phyloP scores from a whole-genome alignment of 2,113 vertebrate species.

The Hyperopisus bebe region DNA sequence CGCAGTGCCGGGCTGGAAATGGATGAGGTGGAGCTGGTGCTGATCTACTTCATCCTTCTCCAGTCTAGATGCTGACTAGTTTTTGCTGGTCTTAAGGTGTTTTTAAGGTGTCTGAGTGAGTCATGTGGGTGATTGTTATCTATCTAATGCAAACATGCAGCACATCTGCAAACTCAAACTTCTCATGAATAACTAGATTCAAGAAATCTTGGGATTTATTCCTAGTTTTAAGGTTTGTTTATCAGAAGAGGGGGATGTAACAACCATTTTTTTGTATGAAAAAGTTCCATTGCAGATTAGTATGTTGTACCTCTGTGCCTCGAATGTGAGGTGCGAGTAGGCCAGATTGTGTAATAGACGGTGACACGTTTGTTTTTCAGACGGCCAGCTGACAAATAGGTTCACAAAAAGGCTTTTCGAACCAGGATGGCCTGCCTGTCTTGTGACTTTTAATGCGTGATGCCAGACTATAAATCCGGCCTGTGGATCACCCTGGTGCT shows the following conservation, averaged over 20 bases:
- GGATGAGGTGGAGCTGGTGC: not conserved
- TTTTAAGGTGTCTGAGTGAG: not conserved
- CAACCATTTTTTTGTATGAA: not conserved
- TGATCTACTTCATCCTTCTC: not conserved
- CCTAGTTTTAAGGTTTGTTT: not conserved
- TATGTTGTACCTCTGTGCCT: too few relatives aligned
- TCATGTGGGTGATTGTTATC: not conserved
- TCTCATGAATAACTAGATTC: not conserved
- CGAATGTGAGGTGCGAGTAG: too few relatives aligned
- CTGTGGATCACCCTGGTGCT: not conserved
- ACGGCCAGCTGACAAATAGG: not conserved
- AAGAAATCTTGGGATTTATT: not conserved
- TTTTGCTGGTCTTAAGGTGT: not conserved
- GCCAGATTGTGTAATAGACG: not conserved
- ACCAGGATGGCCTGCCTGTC: not conserved
- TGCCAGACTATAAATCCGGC: not conserved
- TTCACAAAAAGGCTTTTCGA: not conserved
- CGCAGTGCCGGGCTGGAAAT: not conserved
- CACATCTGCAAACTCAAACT: not conserved
- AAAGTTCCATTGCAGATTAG: not conserved
- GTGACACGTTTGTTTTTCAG: not conserved
- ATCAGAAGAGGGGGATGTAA: not conserved
- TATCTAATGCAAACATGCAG: not conserved
- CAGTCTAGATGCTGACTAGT: not conserved
- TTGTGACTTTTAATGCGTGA: not conserved